Percentiles rank a stretch among this genome's conserved stretches.
phyloP scores from a whole-genome alignment of 1,140 invertebrate genomes.

The Aleiodes sp. region DNA sequence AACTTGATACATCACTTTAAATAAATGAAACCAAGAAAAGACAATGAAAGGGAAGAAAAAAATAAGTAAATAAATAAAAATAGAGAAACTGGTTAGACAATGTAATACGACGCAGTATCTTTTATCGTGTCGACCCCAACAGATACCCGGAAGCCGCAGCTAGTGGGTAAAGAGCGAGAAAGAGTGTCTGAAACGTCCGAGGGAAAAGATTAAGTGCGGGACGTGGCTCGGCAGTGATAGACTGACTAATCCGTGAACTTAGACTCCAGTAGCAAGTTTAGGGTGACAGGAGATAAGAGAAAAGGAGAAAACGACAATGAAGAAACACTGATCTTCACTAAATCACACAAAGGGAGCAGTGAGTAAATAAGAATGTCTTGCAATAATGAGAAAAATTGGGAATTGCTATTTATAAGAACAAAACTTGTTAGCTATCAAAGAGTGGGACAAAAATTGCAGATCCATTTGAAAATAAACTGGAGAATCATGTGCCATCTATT shows the following conservation, averaged over 20 bases:
- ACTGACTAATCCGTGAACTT: constrained; percentile 61
- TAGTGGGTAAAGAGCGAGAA: neutral
- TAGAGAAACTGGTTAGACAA: neutral
- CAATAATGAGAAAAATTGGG: no score
- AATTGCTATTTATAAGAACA: no score
- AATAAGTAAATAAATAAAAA: neutral
- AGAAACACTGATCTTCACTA: constrained; percentile 1
- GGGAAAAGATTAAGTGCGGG: constrained; percentile 55
- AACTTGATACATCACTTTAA: constrained; percentile 20
- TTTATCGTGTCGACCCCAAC: constrained; percentile 12
- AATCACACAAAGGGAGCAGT: no score
- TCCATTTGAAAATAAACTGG: no score
- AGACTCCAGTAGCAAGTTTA: constrained; percentile 27
- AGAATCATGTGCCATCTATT: no score
- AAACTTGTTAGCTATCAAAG: no score
- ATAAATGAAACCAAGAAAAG: neutral
- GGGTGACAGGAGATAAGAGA: constrained; percentile 13
- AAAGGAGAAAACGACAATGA: constrained; percentile 12
- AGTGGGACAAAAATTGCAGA: no score
- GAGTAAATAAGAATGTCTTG: no score
- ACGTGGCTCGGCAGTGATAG: constrained; percentile 57
- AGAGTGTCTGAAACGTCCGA: constrained; percentile 18
- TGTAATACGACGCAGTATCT: constrained; percentile 12
- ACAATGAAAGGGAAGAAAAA: neutral
- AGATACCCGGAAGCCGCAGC: constrained; percentile 10